Evolutionary conservation across 2,888 invertebrate genomes (phyloP).

Genomic region (Folsomia candida): DNA sequence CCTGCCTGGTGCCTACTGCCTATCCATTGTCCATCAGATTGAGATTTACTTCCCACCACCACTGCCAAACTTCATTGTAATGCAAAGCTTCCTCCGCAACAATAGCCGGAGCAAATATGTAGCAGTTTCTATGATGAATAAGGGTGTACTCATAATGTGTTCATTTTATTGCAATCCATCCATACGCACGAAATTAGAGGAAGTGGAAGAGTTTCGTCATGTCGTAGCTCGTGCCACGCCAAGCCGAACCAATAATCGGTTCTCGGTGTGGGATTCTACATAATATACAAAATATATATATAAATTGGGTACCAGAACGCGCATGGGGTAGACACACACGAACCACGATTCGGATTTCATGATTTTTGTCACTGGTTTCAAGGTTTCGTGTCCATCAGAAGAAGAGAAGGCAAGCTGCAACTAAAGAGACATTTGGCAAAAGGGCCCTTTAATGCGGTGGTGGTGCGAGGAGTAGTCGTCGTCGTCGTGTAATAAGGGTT

Average conservation of each 20-base stretch:
- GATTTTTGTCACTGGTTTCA: no score
- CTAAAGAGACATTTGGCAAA: background rate
- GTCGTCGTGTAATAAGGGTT: no score
- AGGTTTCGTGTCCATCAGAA: background rate
- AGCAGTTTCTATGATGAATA: background rate
- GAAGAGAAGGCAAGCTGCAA: constrained; percentile 4
- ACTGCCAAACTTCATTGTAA: background rate
- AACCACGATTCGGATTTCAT: background rate
- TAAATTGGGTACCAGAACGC: no score
- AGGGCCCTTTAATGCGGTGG: background rate
- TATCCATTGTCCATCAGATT: no score
- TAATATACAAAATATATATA: background rate
- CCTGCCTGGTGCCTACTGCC: no score
- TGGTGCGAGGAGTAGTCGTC: no score
- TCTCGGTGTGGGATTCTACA: background rate
- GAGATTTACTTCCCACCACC: background rate
- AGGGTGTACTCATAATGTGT: background rate
- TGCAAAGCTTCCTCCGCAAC: background rate
- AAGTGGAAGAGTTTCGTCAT: background rate
- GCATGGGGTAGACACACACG: no score
- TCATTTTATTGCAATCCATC: no score
- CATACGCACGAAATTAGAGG: no score
- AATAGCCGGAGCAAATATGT: background rate
- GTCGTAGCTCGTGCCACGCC: background rate
- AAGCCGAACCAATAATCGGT: background rate